These are phyloP conservation scores for Drosophila dunni DNA, from an alignment of 1,140 invertebrate genomes.

Conservation along the genomic window DNA sequence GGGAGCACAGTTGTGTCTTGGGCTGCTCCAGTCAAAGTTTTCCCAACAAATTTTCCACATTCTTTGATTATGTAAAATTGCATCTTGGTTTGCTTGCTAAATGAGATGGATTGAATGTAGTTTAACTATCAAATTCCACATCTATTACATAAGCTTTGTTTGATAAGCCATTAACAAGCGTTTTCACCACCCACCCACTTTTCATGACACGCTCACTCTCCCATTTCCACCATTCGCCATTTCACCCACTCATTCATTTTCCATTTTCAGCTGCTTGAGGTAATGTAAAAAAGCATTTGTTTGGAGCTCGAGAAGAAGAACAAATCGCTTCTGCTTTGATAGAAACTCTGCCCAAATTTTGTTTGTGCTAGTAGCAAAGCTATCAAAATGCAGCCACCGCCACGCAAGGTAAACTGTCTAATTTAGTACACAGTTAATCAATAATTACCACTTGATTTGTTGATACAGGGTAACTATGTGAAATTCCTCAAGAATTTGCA, in stretches of 20 bases:
- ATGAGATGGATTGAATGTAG: not conserved
- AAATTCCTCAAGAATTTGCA: slow-evolving; percentile 97
- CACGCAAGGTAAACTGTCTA: slow-evolving; percentile 74
- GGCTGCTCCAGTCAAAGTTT: slow-evolving; percentile 33
- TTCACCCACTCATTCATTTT: not conserved
- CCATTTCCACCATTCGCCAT: not conserved
- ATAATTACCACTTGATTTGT: not conserved
- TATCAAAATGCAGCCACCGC: slow-evolving; percentile 82
- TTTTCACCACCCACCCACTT: slow-evolving; percentile 16
- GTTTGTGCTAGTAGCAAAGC: slow-evolving; percentile 52
- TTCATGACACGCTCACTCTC: not conserved
- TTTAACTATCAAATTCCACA: not conserved
- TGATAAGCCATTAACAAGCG: slow-evolving; percentile 50
- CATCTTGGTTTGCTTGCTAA: slow-evolving; percentile 4
- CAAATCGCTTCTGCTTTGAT: slow-evolving; percentile 42
- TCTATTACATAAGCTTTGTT: slow-evolving; percentile 64
- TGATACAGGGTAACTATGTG: slow-evolving; percentile 91
- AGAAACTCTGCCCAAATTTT: slow-evolving; percentile 27
- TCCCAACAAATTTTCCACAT: slow-evolving; percentile 18
- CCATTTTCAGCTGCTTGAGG: slow-evolving; percentile 65
- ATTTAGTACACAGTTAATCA: no score
- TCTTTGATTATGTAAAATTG: slow-evolving; percentile 41
- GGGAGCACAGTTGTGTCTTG: slow-evolving; percentile 7
- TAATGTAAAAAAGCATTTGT: slow-evolving; percentile 65
- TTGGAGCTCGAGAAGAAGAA: slow-evolving; percentile 49